Percentiles rank a stretch among this genome's conserved stretches.
phyloP scores from a whole-genome alignment of 2,888 invertebrate species.

The Caenorhabditis angaria region DNA sequence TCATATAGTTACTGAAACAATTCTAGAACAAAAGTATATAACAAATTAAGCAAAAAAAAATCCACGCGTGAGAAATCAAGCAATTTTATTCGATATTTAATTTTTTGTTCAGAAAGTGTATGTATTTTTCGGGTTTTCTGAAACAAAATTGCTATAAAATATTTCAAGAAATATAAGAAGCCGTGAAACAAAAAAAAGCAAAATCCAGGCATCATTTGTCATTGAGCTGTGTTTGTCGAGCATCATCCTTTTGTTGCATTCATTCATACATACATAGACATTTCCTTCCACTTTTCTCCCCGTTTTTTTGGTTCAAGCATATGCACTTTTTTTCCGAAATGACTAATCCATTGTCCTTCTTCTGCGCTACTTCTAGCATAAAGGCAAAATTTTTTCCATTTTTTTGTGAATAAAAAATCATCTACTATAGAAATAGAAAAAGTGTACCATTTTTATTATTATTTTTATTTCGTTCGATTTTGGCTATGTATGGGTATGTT shows the following conservation, averaged over 20 bases:
- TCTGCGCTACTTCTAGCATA: no score
- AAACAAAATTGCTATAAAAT: no score
- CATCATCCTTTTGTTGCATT: neutral
- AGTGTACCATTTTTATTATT: neutral
- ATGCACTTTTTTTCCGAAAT: neutral
- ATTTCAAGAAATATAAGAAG: neutral
- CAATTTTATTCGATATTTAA: no score
- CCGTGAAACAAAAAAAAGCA: constrained; percentile 8
- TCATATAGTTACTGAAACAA: no score
- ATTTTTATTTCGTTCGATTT: neutral
- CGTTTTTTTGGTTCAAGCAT: neutral
- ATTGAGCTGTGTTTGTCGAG: constrained; percentile 30
- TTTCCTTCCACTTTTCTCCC: neutral
- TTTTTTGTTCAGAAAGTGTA: no score
- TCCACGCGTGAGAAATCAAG: no score
- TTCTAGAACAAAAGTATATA: no score
- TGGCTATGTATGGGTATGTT: neutral
- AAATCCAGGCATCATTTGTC: constrained; percentile 30
- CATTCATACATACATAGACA: neutral
- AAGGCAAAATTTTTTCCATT: no score
- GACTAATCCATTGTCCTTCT: constrained; percentile 1
- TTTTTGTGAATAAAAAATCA: no score
- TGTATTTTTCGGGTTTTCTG: no score
- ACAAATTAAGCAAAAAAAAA: no score
- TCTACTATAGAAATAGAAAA: no score